These are phyloP conservation scores for Yponomeuta plumbellus DNA, from an alignment of 2,888 invertebrate species.

Conservation along the genomic window DNA sequence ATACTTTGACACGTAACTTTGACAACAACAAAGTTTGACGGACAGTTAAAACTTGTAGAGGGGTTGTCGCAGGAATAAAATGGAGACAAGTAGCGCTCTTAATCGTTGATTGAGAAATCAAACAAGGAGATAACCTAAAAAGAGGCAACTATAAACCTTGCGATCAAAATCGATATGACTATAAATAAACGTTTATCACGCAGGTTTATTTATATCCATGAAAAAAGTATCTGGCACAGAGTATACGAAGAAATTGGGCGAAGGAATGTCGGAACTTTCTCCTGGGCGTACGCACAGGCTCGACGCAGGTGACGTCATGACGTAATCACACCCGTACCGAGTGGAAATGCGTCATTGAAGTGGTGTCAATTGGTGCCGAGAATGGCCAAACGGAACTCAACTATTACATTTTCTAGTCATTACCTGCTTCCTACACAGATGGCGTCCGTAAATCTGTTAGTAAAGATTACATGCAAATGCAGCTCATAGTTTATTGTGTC, in stretches of 20 bases:
- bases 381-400: background rate
- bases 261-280: slow-evolving; percentile 50
- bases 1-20: too few relatives aligned
- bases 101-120: too few relatives aligned
- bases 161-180: too few relatives aligned
- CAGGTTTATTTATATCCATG: background rate
- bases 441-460: too few relatives aligned
- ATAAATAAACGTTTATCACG: background rate
- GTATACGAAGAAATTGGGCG: slow-evolving; percentile 20
- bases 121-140: too few relatives aligned
- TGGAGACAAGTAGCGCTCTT: too few relatives aligned
- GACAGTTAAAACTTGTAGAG: too few relatives aligned
- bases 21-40: too few relatives aligned
- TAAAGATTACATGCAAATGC: too few relatives aligned
- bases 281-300: slow-evolving; percentile 29
- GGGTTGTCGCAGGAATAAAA: too few relatives aligned
- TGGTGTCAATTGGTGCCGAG: background rate
- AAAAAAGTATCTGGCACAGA: background rate
- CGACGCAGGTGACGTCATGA: slow-evolving; percentile 34
- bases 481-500: too few relatives aligned
- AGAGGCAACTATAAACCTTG: too few relatives aligned
- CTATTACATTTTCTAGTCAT: background rate
- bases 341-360: background rate
- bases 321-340: slow-evolving; percentile 17
- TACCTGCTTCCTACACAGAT: background rate